Base-by-base conservation (phyloP, 2,888 invertebrate genomes). In the Pachycephus smyrnensis region DNA sequence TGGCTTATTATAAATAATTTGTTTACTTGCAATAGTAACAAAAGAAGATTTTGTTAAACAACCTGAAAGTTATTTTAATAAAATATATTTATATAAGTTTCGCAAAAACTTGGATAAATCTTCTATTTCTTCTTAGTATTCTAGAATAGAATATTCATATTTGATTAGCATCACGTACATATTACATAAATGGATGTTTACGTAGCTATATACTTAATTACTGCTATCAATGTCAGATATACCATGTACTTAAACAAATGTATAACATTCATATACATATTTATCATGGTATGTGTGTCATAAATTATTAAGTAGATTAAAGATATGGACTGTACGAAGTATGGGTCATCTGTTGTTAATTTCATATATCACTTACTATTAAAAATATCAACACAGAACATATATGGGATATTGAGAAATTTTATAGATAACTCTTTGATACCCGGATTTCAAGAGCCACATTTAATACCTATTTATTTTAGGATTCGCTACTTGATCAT, bases 401-500 rank as follows among this genome's bases (percentile, higher is more conserved):
- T 23, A 23, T 23, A 40, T 40, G 23, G 9, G 40, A 6, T 40
- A 23, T 40, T 15, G 2, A 23, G 23, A 23, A 6, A 4, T 15
- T 40, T 15, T 6, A 4, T 6, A 15, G 1, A 1, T 4, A 15
- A 15, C 40, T 40, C 1, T 15, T 40, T 40, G 12, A 2, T 40
- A 40, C 15, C 6, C 6, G 6, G 15, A 15, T 40, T 15, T 4
- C 15, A 40, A 40, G 15, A 40, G 6, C 15, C 15, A 40, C 15
- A 15, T 15, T 40, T 4, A 15, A 6, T 55, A 9, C 15, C 0
- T 23, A 6, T 23, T 55, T n/a, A n/a, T 92, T 93, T 82, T 89
- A 95, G 95, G 94, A 95, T 88, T 94, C 93, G 68, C 91, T 96
- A 80, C 90, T 95, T 79, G 94, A 95, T 91, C 95, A 95, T 88